These are phyloP conservation scores for Xylocopa sonorina DNA, from an alignment of 1,140 invertebrate genomes.

Conservation along the genomic window DNA sequence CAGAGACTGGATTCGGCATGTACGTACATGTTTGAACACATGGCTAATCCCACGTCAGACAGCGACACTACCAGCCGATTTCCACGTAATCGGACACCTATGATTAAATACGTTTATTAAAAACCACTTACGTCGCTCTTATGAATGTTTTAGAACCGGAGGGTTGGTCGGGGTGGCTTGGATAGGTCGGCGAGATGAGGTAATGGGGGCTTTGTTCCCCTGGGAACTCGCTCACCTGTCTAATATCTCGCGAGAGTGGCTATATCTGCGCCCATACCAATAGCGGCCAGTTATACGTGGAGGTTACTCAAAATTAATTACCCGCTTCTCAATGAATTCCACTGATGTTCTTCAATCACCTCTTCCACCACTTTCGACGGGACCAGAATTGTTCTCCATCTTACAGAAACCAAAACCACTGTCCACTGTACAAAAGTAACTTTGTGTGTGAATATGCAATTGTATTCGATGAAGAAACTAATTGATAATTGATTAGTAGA, in stretches of 20 bases:
- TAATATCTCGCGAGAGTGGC: slow-evolving; percentile 78
- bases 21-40: slow-evolving; percentile 43
- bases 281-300: slow-evolving; percentile 63
- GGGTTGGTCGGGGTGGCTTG: slow-evolving; percentile 57
- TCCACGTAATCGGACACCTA: slow-evolving; percentile 71
- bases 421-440: background rate
- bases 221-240: slow-evolving; percentile 78
- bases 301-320: slow-evolving; percentile 71
- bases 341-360: slow-evolving; percentile 26
- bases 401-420: background rate
- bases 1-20: slow-evolving; percentile 14
- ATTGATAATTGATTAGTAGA: background rate
- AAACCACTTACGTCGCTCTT: slow-evolving; percentile 76
- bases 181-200: slow-evolving; percentile 70
- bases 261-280: slow-evolving; percentile 70
- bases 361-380: too few species aligned
- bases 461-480: too few species aligned
- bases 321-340: slow-evolving; percentile 65
- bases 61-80: slow-evolving; percentile 56
- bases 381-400: too few species aligned
- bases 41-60: slow-evolving; percentile 47
- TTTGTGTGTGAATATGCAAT: too few species aligned
- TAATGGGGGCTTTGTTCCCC: slow-evolving; percentile 79
- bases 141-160: slow-evolving; percentile 74
- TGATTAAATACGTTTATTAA: slow-evolving; percentile 80